Percentiles rank a stretch among this genome's conserved stretches.
Evolutionary conservation across 2,113 vertebrate species (phyloP).

Genomic region (Catharus minimus): DNA sequence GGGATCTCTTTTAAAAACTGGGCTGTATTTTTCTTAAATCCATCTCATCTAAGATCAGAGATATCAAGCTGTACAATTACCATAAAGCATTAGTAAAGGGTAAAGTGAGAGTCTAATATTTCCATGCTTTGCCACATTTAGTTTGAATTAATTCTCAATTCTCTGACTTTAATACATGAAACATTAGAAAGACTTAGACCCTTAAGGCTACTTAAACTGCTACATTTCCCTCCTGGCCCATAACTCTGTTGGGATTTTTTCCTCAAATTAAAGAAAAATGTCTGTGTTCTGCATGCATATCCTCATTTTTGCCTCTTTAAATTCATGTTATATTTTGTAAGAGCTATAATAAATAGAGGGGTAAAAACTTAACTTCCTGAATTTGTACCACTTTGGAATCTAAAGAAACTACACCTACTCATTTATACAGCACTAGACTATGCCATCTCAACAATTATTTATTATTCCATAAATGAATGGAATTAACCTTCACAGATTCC

Average conservation of each 20-base stretch:
- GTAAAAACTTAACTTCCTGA: fast-evolving
- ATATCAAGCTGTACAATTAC: neutral
- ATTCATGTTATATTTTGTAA: neutral
- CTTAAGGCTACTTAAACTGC: neutral
- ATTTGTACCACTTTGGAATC: neutral
- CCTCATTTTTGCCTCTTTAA: neutral
- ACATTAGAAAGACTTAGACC: neutral
- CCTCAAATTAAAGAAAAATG: neutral
- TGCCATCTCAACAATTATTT: neutral
- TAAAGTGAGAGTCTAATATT: neutral
- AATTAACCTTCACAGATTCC: neutral
- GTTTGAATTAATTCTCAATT: neutral
- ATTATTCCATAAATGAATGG: neutral
- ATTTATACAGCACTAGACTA: neutral
- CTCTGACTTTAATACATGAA: neutral
- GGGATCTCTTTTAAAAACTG: neutral
- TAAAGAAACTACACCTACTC: neutral
- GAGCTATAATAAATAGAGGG: neutral
- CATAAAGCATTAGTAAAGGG: neutral
- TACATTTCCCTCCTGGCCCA: neutral
- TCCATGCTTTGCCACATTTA: neutral
- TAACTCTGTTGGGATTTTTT: neutral
- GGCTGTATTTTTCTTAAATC: neutral
- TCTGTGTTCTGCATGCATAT: neutral
- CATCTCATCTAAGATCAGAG: neutral